Evolutionary conservation across 2,797 vertebrate genomes (phyloP).

Genomic region (Eulemur rubriventer): DNA sequence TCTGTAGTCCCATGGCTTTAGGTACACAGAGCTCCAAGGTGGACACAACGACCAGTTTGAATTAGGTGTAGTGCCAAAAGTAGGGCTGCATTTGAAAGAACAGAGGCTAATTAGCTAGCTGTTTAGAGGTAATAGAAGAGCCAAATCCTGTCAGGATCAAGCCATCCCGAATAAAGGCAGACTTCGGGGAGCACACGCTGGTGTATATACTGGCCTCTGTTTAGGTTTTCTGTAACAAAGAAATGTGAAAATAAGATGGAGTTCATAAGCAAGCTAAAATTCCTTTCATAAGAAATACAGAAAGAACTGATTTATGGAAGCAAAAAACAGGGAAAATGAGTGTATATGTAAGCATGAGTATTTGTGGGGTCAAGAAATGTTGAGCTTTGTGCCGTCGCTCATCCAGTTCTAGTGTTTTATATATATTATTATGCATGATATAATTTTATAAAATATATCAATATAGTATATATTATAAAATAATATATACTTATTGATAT

Average conservation of each 20-base stretch:
- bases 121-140: background rate
- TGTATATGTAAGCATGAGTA: fast-evolving
- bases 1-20: background rate
- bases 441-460: background rate
- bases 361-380: background rate
- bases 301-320: background rate
- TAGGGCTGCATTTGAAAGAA: background rate
- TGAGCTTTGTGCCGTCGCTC: background rate
- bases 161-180: background rate
- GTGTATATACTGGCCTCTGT: background rate
- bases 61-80: background rate
- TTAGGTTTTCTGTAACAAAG: background rate
- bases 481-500: background rate
- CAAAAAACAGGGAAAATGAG: background rate
- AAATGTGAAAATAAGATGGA: background rate
- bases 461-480: background rate
- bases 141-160: background rate
- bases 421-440: background rate
- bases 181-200: background rate
- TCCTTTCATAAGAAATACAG: background rate
- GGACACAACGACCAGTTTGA: background rate
- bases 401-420: background rate
- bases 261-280: background rate
- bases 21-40: no score
- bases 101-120: background rate